phyloP scores from a whole-genome alignment of 2,113 vertebrate genomes.

The Atlantisia rogersi region DNA sequence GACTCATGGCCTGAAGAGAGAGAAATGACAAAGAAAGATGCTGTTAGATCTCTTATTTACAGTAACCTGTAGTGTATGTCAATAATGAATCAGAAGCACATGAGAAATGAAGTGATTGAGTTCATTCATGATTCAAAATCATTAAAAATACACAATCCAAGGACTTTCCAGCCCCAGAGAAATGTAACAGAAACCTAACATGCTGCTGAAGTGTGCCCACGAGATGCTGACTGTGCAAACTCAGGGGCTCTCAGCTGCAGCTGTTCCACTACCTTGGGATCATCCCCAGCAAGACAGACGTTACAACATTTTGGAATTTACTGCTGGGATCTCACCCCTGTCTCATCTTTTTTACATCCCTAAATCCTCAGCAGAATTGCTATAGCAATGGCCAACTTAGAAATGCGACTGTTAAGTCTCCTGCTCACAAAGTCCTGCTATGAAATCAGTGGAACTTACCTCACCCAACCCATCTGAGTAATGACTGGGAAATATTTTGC shows the following conservation, averaged over 20 bases:
- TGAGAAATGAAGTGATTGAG: not conserved
- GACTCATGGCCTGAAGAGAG: not conserved
- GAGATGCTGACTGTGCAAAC: not conserved
- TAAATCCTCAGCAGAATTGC: constrained; percentile 76
- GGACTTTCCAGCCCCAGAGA: not conserved
- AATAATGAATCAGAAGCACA: not conserved
- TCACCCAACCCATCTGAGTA: not conserved
- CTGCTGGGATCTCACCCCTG: constrained; percentile 68
- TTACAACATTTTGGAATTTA: constrained; percentile 71
- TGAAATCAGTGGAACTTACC: not conserved
- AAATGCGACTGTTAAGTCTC: constrained; percentile 61
- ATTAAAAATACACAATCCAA: not conserved
- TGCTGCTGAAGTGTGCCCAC: not conserved
- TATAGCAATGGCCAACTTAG: constrained; percentile 53
- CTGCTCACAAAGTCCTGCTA: not conserved
- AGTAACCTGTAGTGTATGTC: not conserved
- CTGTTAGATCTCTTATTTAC: not conserved
- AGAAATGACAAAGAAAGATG: not conserved
- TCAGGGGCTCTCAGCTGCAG: constrained; percentile 23
- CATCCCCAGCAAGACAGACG: constrained; percentile 9
- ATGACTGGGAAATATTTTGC: not conserved
- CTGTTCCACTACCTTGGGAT: constrained; percentile 56
- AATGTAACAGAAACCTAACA: not conserved
- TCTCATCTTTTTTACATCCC: constrained; percentile 63
- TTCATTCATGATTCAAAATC: not conserved